Conservation (phyloP, 2,888 invertebrate species). For the Tanytarsus gracilentus region DNA sequence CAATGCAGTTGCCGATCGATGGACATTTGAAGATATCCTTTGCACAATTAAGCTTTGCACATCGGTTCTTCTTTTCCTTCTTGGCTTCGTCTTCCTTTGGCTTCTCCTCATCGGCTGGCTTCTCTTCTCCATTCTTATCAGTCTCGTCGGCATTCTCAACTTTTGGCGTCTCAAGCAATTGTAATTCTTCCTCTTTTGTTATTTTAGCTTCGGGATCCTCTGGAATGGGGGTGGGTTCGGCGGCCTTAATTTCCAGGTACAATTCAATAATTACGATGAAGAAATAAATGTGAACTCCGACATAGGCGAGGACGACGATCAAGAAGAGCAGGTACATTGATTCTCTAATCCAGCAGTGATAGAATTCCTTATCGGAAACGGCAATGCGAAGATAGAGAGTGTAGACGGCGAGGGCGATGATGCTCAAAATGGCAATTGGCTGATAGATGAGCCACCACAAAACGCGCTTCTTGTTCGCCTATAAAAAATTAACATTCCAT, state of each 20-base stretch:
- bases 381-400: background rate
- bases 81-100: background rate
- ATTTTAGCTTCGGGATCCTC: constrained; percentile 7
- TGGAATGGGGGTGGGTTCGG: background rate
- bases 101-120: constrained; percentile 3
- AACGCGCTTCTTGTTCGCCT: constrained; percentile 9
- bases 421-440: constrained; percentile 20
- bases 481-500: constrained; percentile 6
- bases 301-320: background rate
- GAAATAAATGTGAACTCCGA: constrained; percentile 6
- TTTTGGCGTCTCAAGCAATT: constrained; percentile 8
- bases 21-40: constrained; percentile 14
- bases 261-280: constrained; percentile 5
- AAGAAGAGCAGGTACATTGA: constrained; percentile 9
- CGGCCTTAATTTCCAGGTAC: constrained; percentile 4
- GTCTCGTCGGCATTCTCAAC: constrained; percentile 9
- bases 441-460: constrained; percentile 26
- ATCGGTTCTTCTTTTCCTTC: background rate
- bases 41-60: background rate
- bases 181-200: constrained; percentile 17
- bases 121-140: constrained; percentile 5
- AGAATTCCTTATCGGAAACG: background rate
- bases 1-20: constrained; percentile 18
- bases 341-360: constrained; percentile 6
- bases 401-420: constrained; percentile 4